Evolutionary conservation across 2,113 vertebrate genomes (phyloP), one percentile per base, ranked within the genome.

Genomic region (Benitochromis conjunctus): DNA sequence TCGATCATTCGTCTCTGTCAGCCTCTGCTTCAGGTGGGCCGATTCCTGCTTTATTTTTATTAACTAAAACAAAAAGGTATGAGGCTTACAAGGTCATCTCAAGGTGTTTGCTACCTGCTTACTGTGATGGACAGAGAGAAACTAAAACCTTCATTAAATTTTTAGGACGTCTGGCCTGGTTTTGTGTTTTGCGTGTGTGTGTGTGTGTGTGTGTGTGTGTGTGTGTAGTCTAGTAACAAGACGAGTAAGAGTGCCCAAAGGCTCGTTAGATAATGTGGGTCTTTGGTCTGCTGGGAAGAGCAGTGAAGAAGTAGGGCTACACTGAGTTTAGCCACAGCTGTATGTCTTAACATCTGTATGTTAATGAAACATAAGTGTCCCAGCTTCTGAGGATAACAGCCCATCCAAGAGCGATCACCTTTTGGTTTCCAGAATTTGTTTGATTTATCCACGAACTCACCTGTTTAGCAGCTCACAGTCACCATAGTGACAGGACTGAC

Each of bases 71-170:
- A 29, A 21, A 54, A 64, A 10, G 2, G 48, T 11, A n/a, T 21
- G 7, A 10, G 6, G 36, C 2, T 13, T 60, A 14, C 80, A 71
- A 41, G 36, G 79, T 84, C 71, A 82, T 3, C 16, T 57, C 16
- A 3, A 54, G 29, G 76, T 86, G 62, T 89, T 84, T 85, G 80
- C 64, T 90, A 89, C 87, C 80, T 80, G 85, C 14, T 83, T 89
- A 90, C 90, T 90, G 89, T 87, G 86, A 60, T 78, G 83, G 74
- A 81, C 74, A 79, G 8, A 81, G 36, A 84, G 95, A 95, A 95
- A 95, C 92, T 77, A 54, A 94, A 95, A 88, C 93, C 92, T 89
- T 95, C 96, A 96, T 96, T 95, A 95, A 96, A 96, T 90, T 91
- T 96, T 96, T 82, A 96, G 90, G 89, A 46, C 13, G 81, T 89